These are phyloP conservation scores for Lamprotornis superbus DNA, from an alignment of 2,113 vertebrate genomes.

Conservation along the genomic window DNA sequence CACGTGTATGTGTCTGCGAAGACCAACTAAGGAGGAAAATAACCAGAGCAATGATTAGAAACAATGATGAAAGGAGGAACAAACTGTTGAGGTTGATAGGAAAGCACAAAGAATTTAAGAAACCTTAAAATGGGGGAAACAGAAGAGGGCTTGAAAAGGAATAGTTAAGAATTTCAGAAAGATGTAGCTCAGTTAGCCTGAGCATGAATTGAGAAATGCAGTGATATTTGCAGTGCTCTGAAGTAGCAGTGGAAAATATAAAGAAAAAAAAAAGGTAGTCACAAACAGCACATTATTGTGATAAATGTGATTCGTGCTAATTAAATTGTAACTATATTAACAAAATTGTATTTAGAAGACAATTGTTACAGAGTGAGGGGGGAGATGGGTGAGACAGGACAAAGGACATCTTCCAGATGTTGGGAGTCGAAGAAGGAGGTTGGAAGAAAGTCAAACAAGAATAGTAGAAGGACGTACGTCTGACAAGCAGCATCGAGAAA, in stretches of 20 bases:
- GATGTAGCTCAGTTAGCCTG: neutral
- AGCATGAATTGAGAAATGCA: neutral
- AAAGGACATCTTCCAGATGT: no score
- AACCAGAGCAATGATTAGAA: neutral
- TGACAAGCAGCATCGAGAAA: no score
- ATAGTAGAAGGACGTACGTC: no score
- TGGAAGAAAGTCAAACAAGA: no score
- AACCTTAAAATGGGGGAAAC: neutral
- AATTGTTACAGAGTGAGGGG: no score
- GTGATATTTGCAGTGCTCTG: neutral
- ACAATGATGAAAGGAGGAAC: neutral
- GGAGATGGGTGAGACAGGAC: no score
- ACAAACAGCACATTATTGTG: accelerated
- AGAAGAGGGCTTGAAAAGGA: neutral
- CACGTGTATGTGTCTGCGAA: accelerated
- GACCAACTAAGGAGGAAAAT: neutral
- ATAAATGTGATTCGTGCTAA: no score
- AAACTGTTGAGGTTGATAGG: neutral
- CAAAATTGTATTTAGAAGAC: no score
- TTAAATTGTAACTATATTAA: no score
- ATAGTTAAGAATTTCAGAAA: neutral
- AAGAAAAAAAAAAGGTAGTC: neutral
- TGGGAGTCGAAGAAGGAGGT: no score
- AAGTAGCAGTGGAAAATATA: neutral
- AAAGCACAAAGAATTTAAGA: neutral